These are phyloP conservation scores for Cassiopea xamachana DNA, from an alignment of 30 jellyfish, hydroid and myxozoan species.

Conservation along the genomic window DNA sequence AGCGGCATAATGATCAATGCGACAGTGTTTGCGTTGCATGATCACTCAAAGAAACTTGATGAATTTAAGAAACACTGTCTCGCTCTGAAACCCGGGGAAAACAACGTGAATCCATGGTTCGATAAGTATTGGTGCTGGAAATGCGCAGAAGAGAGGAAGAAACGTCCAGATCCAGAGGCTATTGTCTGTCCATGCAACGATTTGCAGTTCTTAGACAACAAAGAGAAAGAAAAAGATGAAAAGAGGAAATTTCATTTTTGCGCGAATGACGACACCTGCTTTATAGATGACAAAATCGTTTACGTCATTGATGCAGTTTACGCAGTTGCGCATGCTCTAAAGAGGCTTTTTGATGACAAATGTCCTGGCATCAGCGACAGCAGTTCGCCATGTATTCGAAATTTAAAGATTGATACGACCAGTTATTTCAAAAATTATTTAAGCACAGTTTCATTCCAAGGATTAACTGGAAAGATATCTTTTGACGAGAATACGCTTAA, in stretches of 20 bases:
- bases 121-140: constrained; percentile 67
- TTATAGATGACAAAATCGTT: constrained; percentile 79
- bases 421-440: constrained; percentile 52
- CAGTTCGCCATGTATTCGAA: constrained; percentile 12
- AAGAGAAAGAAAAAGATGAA: constrained; percentile 11
- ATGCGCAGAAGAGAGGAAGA: constrained; percentile 27
- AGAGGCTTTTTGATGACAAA: constrained; percentile 25
- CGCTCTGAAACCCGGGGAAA: constrained; percentile 52
- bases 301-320: constrained; percentile 88
- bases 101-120: constrained; percentile 76
- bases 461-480: constrained; percentile 72
- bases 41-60: constrained; percentile 19
- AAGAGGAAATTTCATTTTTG: constrained; percentile 50
- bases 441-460: constrained; percentile 66
- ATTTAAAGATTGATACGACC: constrained; percentile 34
- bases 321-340: constrained; percentile 87
- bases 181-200: constrained; percentile 11
- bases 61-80: constrained; percentile 69
- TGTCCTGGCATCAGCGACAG: constrained; percentile 39
- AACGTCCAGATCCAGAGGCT: constrained; percentile 3
- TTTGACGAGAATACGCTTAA: constrained; percentile 46
- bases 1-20: constrained; percentile 31
- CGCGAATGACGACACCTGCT: constrained; percentile 63
- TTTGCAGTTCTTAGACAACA: neutral
- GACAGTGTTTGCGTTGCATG: constrained; percentile 69